phyloP scores from a whole-genome alignment of 2,113 vertebrate genomes.

The Epinephelus lanceolatus region DNA sequence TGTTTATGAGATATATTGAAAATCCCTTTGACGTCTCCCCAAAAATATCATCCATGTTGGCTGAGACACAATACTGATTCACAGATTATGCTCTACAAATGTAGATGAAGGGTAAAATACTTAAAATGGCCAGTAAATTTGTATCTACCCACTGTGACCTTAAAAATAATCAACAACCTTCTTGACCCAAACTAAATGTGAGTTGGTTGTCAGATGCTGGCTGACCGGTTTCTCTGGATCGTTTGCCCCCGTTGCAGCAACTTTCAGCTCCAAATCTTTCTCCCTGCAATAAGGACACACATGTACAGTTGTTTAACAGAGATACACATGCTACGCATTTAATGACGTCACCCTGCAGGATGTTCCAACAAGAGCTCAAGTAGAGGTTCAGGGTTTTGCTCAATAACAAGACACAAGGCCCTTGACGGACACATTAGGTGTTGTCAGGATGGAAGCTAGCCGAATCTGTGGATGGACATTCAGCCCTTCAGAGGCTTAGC shows the following conservation, averaged over 20 bases:
- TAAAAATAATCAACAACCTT: not conserved
- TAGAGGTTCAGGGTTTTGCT: not conserved
- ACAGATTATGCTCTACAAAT: not conserved
- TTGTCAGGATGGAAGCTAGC: not conserved
- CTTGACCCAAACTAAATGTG: not conserved
- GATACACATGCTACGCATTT: not conserved
- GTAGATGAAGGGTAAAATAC: not conserved
- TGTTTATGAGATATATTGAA: not conserved
- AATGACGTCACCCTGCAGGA: not conserved
- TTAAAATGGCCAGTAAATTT: not conserved
- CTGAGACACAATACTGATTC: not conserved
- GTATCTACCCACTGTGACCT: not conserved
- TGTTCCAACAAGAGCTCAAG: not conserved
- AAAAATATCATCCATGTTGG: not conserved
- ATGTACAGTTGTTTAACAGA: not conserved
- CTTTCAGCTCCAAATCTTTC: constrained; percentile 91
- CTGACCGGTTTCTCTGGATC: constrained; percentile 93
- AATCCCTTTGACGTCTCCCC: not conserved
- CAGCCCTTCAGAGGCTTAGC: not conserved
- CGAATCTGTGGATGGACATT: not conserved
- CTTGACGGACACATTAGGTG: not conserved
- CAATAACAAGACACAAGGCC: not conserved
- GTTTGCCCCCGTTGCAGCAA: constrained; percentile 89
- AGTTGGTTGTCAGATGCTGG: not conserved
- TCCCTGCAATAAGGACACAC: constrained; percentile 83